phyloP scores from a whole-genome alignment of 1,140 invertebrate species.

The Leucophenga varia region DNA sequence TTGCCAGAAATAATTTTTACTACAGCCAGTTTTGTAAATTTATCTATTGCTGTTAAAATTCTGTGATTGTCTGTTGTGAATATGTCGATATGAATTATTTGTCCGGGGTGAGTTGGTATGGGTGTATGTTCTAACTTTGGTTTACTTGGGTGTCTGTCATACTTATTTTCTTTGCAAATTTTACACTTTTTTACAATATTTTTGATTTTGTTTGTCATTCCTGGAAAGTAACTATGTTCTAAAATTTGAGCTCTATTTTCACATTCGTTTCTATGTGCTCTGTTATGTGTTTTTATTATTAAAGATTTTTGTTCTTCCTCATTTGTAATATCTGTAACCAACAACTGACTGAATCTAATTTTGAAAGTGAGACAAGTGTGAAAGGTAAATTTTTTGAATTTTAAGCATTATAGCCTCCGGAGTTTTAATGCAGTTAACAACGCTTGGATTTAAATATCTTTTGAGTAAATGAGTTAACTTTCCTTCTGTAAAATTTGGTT shows the following conservation, averaged over 20 bases:
- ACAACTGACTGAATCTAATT: conserved; percentile 10
- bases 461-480: background rate
- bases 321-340: conserved; percentile 14
- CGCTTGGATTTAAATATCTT: conserved; percentile 12
- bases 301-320: conserved; percentile 10
- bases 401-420: conserved; percentile 11
- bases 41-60: too few relatives aligned
- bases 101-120: too few relatives aligned
- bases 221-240: conserved; percentile 20
- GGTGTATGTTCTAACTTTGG: too few relatives aligned
- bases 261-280: conserved; percentile 14
- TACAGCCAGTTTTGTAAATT: too few relatives aligned
- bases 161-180: too few relatives aligned
- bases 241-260: conserved; percentile 22
- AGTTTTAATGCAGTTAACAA: conserved; percentile 16
- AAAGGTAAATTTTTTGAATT: conserved; percentile 15
- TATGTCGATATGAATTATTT: too few relatives aligned
- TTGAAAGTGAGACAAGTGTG: conserved; percentile 14
- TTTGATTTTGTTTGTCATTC: conserved; percentile 14
- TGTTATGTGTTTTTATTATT: conserved; percentile 14
- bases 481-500: background rate
- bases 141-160: too few relatives aligned
- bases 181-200: too few relatives aligned
- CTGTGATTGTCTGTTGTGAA: too few relatives aligned
- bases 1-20: too few relatives aligned